Percentiles rank a stretch among this genome's conserved stretches.
These are phyloP conservation scores for Hipposideros armiger DNA, from an alignment of 2,113 vertebrate genomes.

Conservation along the genomic window DNA sequence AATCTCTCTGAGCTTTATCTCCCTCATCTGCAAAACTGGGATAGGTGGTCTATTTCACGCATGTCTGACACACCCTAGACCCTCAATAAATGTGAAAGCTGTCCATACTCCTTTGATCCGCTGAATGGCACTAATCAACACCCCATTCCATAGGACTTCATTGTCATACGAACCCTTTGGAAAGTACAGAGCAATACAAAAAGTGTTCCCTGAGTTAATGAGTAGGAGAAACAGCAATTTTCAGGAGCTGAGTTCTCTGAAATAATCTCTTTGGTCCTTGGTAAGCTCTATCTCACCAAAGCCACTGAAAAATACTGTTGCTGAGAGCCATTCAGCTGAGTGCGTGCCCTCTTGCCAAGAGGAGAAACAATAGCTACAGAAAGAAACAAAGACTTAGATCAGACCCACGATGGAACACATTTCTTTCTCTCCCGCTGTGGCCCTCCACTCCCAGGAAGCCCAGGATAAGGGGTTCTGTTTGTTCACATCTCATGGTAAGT, in stretches of 20 bases:
- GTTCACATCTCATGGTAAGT: background rate
- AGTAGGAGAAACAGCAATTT: background rate
- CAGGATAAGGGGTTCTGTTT: background rate
- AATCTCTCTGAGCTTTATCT: background rate
- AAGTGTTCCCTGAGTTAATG: background rate
- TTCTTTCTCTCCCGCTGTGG: background rate
- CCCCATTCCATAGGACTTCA: background rate
- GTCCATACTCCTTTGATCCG: background rate
- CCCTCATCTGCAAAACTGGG: background rate
- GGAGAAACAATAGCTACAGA: background rate
- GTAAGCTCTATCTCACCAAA: background rate
- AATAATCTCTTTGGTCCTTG: background rate
- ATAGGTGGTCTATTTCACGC: background rate
- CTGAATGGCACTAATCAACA: background rate
- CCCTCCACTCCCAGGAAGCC: background rate
- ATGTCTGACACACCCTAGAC: background rate
- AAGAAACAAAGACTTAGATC: background rate
- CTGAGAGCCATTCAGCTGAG: background rate
- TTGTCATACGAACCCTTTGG: background rate
- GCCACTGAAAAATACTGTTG: background rate
- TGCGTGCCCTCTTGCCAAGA: background rate
- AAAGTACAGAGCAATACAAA: background rate
- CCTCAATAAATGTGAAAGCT: background rate
- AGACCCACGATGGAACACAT: background rate
- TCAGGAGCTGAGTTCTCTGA: background rate